phyloP scores from a whole-genome alignment of 2,797 vertebrate species.

The Enteromius fasciolatus region DNA sequence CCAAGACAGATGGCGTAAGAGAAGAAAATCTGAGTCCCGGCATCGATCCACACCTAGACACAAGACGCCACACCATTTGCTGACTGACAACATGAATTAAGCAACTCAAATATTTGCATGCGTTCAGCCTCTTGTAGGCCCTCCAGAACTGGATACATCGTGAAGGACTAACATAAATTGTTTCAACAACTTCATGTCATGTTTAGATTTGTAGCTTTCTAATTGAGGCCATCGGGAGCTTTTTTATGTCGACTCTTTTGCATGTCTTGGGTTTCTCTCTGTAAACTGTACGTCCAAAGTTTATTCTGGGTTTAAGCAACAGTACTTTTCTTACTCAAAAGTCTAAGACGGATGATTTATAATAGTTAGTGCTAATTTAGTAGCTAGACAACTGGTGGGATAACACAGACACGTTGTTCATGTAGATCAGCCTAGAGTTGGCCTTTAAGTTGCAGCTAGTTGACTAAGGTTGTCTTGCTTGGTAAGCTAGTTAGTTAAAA shows the following conservation, averaged over 20 bases:
- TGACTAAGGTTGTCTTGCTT: not conserved
- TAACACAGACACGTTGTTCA: not conserved
- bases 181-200: conserved; percentile 28
- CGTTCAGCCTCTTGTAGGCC: conserved; percentile 24
- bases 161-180: conserved; percentile 28
- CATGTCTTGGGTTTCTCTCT: conserved; percentile 4
- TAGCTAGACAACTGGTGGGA: not conserved
- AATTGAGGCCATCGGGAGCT: not conserved
- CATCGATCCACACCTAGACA: conserved; percentile 95
- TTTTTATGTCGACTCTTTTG: conserved; percentile 28
- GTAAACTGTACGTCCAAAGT: conserved; percentile 12
- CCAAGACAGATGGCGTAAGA: conserved; percentile 99
- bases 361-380: not conserved
- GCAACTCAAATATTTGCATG: conserved; percentile 33
- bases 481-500: not conserved
- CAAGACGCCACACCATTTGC: conserved; percentile 11
- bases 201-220: conserved; percentile 37
- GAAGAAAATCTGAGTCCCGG: conserved; percentile 99
- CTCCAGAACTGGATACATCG: conserved; percentile 25
- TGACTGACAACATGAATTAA: conserved; percentile 27
- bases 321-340: conserved; percentile 2
- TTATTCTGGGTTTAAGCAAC: conserved; percentile 33
- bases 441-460: not conserved
- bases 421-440: not conserved
- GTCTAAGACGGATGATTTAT: not conserved